phyloP scores from a whole-genome alignment of 1,140 invertebrate genomes.

The Bombus impatiens region DNA sequence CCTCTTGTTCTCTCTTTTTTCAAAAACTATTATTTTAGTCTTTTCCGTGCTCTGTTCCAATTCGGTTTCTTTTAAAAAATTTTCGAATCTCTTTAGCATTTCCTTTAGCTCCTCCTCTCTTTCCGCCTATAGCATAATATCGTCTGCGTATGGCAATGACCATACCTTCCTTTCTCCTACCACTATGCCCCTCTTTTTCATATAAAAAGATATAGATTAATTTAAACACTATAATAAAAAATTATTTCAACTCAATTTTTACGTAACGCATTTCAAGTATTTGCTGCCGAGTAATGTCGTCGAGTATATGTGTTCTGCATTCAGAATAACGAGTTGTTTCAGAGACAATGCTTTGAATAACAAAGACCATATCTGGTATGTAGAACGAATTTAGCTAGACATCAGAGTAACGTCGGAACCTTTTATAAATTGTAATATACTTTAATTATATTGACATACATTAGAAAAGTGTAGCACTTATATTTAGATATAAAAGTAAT shows the following conservation, averaged over 20 bases:
- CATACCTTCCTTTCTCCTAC: too few species aligned
- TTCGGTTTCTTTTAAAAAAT: too few species aligned
- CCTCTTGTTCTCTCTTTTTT: too few species aligned
- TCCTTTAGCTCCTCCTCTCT: too few species aligned
- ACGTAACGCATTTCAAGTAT: not conserved
- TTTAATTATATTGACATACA: not conserved
- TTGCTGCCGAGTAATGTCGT: not conserved
- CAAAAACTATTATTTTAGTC: too few species aligned
- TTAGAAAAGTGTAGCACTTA: not conserved
- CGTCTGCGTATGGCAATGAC: too few species aligned
- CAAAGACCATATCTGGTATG: constrained; percentile 13
- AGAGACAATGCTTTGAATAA: constrained; percentile 23
- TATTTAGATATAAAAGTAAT: not conserved
- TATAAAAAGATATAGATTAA: not conserved
- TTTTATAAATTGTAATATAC: not conserved
- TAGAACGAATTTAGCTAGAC: not conserved
- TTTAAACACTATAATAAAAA: not conserved
- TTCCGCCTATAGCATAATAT: too few species aligned
- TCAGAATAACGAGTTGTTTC: constrained; percentile 8
- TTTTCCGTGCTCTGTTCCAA: too few species aligned
- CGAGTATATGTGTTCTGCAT: constrained; percentile 8
- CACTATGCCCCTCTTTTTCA: not conserved
- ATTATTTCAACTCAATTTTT: not conserved
- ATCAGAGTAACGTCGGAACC: not conserved
- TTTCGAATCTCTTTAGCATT: too few species aligned